These are phyloP conservation scores for Chunga burmeisteri DNA, from an alignment of 2,113 vertebrate genomes.

Conservation along the genomic window DNA sequence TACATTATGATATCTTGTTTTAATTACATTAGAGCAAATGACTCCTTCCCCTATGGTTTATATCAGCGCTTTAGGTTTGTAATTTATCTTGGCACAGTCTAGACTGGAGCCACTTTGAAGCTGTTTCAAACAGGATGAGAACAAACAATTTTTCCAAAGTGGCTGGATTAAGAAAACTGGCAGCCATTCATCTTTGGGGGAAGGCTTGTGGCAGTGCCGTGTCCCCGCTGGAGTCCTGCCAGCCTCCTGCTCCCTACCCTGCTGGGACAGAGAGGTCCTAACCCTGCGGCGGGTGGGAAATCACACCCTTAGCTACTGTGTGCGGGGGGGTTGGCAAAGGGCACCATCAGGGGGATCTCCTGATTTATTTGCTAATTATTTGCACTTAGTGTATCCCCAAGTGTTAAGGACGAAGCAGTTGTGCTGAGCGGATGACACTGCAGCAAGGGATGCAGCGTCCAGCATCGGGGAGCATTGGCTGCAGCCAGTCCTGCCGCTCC, in stretches of 20 bases:
- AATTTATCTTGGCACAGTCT: constrained; percentile 86
- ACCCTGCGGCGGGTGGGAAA: not conserved
- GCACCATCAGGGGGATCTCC: not conserved
- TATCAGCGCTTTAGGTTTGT: constrained; percentile 80
- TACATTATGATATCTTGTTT: constrained; percentile 75
- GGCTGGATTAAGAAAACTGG: constrained; percentile 62
- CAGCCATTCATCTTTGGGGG: constrained; percentile 56
- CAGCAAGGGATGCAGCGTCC: not conserved
- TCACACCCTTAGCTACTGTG: not conserved
- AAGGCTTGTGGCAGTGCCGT: not conserved
- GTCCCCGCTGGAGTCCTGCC: constrained; percentile 31
- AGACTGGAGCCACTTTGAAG: constrained; percentile 86
- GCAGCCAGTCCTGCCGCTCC: not conserved
- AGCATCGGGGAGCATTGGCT: fast-evolving
- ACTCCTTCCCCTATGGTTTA: constrained; percentile 79
- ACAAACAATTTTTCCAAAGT: constrained; percentile 75
- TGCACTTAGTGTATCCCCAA: not conserved
- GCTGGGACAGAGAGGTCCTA: not conserved
- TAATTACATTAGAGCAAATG: constrained; percentile 89
- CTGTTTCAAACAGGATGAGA: constrained; percentile 71
- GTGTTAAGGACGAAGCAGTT: not conserved
- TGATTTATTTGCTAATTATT: not conserved
- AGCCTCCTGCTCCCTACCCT: not conserved
- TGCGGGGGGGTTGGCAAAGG: not conserved
- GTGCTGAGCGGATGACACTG: not conserved